A percentile compares a stretch with the other conserved stretches of the same genome.
phyloP scores from a whole-genome alignment of 1,140 invertebrate species.

The Lamellibrachia luymesi region DNA sequence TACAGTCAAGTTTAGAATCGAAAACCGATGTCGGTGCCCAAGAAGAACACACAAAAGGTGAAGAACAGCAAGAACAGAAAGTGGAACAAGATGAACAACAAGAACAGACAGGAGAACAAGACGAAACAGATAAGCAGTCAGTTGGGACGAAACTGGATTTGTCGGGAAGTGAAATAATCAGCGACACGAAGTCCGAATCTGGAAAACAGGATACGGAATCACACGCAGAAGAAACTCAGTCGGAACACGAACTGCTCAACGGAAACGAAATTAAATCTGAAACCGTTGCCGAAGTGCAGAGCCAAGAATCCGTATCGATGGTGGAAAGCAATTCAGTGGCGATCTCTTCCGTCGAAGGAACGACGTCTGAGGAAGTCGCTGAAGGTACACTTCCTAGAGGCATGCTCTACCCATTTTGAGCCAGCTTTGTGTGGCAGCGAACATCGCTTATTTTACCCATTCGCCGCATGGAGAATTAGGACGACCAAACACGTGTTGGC shows the following conservation, averaged over 20 bases:
- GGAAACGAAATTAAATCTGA: neutral
- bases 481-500: neutral
- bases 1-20: neutral
- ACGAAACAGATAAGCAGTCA: neutral
- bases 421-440: neutral
- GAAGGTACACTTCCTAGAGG: neutral
- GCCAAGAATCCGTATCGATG: neutral
- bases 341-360: neutral
- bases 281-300: neutral
- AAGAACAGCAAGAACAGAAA: neutral
- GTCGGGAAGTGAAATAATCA: neutral
- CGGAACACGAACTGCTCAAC: neutral
- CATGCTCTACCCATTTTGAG: neutral
- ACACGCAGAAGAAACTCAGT: neutral
- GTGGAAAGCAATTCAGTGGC: neutral
- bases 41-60: neutral
- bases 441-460: neutral
- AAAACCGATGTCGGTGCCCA: neutral
- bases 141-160: neutral
- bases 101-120: neutral
- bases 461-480: neutral
- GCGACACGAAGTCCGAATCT: neutral
- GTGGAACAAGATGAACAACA: neutral
- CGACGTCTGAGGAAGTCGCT: neutral
- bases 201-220: too few species aligned